Conservation (phyloP, 2,797 vertebrate species). For the Girardinus metallicus region DNA sequence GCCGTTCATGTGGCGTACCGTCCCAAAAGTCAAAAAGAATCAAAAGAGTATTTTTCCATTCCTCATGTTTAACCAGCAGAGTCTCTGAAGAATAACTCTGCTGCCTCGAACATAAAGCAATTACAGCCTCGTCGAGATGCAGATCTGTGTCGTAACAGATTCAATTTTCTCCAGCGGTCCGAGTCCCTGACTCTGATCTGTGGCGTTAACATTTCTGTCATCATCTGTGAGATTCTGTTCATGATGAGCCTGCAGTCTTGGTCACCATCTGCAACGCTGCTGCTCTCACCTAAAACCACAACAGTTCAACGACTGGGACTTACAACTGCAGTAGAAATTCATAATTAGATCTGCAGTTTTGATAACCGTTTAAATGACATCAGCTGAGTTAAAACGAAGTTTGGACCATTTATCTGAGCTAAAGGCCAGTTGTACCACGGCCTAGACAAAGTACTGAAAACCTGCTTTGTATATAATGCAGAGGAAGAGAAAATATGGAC, state of each 20-base stretch:
- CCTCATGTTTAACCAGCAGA: background rate
- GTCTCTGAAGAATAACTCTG: background rate
- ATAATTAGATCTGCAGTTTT: background rate
- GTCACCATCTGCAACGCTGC: background rate
- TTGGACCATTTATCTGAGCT: background rate
- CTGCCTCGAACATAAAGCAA: conserved; percentile 11
- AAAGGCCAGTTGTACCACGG: background rate
- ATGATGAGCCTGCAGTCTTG: background rate
- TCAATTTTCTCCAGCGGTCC: conserved; percentile 26
- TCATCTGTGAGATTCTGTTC: background rate
- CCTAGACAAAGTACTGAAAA: background rate
- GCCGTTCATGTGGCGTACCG: too few species aligned
- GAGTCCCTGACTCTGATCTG: conserved; percentile 22
- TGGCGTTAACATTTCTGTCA: conserved; percentile 20
- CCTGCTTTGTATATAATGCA: background rate
- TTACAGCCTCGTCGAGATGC: conserved; percentile 41
- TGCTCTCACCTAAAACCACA: background rate
- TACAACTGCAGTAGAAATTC: background rate
- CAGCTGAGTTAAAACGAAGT: background rate
- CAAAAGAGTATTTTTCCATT: background rate
- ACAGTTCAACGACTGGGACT: background rate
- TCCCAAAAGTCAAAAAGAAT: background rate
- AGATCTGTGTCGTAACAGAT: conserved; percentile 33
- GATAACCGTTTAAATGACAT: background rate
- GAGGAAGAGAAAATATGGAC: background rate